Evolutionary conservation across 30 jellyfish, hydroid and myxozoan genomes (phyloP), one percentile per base, ranked within the genome.

Genomic region (Haliclystus octoradiatus): DNA sequence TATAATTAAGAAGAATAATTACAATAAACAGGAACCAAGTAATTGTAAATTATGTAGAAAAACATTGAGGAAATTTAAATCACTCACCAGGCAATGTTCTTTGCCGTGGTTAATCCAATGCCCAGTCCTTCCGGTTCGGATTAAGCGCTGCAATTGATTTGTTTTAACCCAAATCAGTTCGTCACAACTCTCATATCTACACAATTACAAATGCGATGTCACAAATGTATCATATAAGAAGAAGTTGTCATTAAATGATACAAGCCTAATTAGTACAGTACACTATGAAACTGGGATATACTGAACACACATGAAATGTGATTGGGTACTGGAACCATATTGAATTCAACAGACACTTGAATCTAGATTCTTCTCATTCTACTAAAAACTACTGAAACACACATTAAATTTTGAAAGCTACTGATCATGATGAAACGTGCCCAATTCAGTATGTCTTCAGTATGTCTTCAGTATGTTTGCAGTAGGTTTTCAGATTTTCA

Each of bases 21-120:
- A 63, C 23, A 9, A 5, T 5, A 63, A 25, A 9, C 9, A 40
- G 57, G 57, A 40, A 19, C 14, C 57, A n/a, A n/a, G n/a, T n/a
- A n/a, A n/a, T n/a, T n/a, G n/a, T n/a, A n/a, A n/a, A n/a, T n/a
- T n/a, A n/a, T n/a, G n/a, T n/a, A n/a, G n/a, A n/a, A n/a, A n/a
- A n/a, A n/a, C n/a, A n/a, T n/a, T n/a, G n/a, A n/a, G n/a, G n/a
- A 28, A 19, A 2, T 7, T 23, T 15, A 25, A 46, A 52, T 0
- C 7, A 40, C 92, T 46, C 62, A 89, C 99, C 15, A 92, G 68
- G 29, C 99, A 92, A 46, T 92, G 99, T 50, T 92, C 99, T 75
- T 92, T 92, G 60, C 99, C 99, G 62, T 92, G 99, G 79, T 92
- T 92, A 0, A 92, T 80, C 99, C 99, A 92, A 71, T 92, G 99